Percentiles rank a stretch among this genome's conserved stretches.
phyloP scores from a whole-genome alignment of 1,140 invertebrate species.

The Lanistes nyassanus region DNA sequence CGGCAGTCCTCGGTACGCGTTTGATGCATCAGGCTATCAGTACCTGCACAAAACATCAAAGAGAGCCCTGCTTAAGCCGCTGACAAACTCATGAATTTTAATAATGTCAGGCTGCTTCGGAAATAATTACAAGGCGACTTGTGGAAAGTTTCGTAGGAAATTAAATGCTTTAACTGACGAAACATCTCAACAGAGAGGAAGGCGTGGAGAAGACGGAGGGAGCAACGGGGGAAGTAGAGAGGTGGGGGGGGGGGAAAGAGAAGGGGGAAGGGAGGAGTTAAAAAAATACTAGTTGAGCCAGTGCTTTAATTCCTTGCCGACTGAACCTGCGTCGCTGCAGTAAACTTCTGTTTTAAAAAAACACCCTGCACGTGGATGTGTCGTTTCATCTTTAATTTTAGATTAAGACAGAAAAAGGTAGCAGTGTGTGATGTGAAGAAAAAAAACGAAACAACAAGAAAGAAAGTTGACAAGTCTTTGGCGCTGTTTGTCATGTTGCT shows the following conservation, averaged over 20 bases:
- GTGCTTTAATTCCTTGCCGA: too few relatives aligned
- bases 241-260: not conserved
- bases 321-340: too few relatives aligned
- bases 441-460: not conserved
- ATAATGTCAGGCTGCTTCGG: not conserved
- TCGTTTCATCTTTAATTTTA: slow-evolving; percentile 24
- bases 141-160: slow-evolving; percentile 10
- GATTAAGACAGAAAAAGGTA: slow-evolving; percentile 12
- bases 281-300: too few relatives aligned
- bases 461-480: slow-evolving; percentile 10
- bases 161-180: slow-evolving; percentile 24
- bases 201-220: too few relatives aligned
- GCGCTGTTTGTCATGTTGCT: slow-evolving; percentile 10
- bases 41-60: slow-evolving; percentile 28
- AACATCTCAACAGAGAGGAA: too few relatives aligned
- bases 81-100: slow-evolving; percentile 28
- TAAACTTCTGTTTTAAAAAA: too few relatives aligned
- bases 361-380: not conserved
- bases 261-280: not conserved
- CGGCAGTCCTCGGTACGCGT: slow-evolving; percentile 11
- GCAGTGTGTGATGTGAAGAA: not conserved
- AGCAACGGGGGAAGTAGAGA: too few relatives aligned
- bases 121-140: slow-evolving; percentile 12
- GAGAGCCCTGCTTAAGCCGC: not conserved
- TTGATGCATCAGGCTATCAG: slow-evolving; percentile 19